phyloP scores from a whole-genome alignment of 2,888 invertebrate species.

The Athalia circularis region DNA sequence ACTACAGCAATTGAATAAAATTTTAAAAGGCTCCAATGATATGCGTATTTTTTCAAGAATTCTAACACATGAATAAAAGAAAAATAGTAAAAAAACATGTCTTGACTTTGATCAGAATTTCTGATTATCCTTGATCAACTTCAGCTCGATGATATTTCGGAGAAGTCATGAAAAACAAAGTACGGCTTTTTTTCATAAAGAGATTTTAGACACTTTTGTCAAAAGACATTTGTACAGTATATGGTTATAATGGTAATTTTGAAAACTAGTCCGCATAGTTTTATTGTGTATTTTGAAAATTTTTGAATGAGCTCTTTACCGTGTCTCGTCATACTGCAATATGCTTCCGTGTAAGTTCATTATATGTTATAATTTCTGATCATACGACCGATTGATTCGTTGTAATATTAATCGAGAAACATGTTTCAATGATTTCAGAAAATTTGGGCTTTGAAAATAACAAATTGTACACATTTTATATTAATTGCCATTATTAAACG shows the following conservation, averaged over 20 bases:
- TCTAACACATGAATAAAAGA: background rate
- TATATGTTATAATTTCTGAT: too few relatives aligned
- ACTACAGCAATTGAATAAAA: constrained; percentile 17
- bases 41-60: background rate
- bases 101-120: background rate
- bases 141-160: background rate
- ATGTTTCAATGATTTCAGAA: too few relatives aligned
- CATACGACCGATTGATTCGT: too few relatives aligned
- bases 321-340: too few relatives aligned
- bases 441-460: background rate
- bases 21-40: constrained; percentile 22
- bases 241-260: background rate
- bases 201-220: constrained; percentile 10
- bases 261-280: too few relatives aligned
- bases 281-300: too few relatives aligned
- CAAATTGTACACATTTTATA: background rate
- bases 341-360: constrained; percentile 6
- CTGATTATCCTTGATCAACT: background rate
- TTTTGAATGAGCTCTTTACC: too few relatives aligned
- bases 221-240: background rate
- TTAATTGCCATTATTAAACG: constrained; percentile 29
- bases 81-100: background rate
- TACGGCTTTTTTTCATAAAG: background rate
- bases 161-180: background rate
- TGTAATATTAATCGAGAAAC: too few relatives aligned